phyloP scores from a whole-genome alignment of 2,113 vertebrate genomes.

The Colistium nudipinnis region DNA sequence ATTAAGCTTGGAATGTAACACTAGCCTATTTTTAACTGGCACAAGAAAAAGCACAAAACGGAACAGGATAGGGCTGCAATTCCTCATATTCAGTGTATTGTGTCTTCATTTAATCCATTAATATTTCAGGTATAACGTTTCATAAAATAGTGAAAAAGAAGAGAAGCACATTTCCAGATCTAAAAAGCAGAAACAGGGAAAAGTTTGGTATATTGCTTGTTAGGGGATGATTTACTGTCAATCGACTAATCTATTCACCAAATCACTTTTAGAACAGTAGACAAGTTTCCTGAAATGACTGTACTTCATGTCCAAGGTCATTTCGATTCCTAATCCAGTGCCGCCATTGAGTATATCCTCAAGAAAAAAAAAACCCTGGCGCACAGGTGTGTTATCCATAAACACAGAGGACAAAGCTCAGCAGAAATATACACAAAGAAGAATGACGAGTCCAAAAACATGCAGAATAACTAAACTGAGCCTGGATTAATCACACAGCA shows the following conservation, averaged over 20 bases:
- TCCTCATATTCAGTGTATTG: too few relatives aligned
- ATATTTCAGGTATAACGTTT: too few relatives aligned
- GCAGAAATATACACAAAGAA: not conserved
- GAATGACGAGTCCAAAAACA: not conserved
- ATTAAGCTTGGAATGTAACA: not conserved
- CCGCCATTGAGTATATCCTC: too few relatives aligned
- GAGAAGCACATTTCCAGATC: not conserved
- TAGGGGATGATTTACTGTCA: not conserved
- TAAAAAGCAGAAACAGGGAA: not conserved
- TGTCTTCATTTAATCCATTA: too few relatives aligned
- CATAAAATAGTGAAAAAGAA: not conserved
- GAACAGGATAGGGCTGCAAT: too few relatives aligned
- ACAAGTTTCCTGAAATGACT: not conserved
- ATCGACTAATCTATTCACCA: not conserved
- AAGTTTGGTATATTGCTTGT: not conserved
- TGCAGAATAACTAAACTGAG: not conserved
- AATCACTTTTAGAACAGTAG: not conserved
- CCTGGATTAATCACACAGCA: constrained; percentile 44
- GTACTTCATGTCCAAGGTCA: not conserved
- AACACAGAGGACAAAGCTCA: not conserved
- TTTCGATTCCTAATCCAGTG: not conserved
- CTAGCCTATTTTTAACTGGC: too few relatives aligned
- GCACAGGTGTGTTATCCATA: not conserved
- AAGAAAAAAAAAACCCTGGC: too few relatives aligned
- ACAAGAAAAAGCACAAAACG: too few relatives aligned